Conservation (phyloP, 2,888 invertebrate species). For the Leucophenga maculata region DNA sequence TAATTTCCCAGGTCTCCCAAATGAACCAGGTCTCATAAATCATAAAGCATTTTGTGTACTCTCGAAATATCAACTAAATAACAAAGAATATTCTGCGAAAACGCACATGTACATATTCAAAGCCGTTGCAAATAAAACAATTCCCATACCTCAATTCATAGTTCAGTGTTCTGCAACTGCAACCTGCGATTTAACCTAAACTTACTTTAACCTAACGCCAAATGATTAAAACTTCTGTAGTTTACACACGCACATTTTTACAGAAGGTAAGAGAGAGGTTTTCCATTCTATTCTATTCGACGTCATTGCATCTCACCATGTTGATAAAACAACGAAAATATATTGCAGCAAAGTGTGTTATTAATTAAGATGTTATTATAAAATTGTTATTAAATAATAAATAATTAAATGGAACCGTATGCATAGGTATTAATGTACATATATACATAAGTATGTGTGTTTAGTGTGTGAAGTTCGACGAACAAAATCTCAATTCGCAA, state of each 20-base stretch:
- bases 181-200: neutral
- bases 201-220: neutral
- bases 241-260: neutral
- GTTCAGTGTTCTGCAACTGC: neutral
- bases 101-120: too few species aligned
- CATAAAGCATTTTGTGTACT: too few species aligned
- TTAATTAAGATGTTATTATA: conserved; percentile 9
- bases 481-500: neutral
- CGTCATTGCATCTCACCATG: neutral
- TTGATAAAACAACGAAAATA: conserved; percentile 5
- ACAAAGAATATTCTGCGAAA: too few species aligned
- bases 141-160: too few species aligned
- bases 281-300: too few species aligned
- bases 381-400: conserved; percentile 10
- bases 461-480: neutral
- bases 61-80: too few species aligned
- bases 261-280: too few species aligned
- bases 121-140: too few species aligned
- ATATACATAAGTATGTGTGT: neutral
- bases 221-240: neutral
- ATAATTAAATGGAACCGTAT: neutral
- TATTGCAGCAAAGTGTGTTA: conserved; percentile 9
- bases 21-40: too few species aligned
- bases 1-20: too few species aligned
- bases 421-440: neutral